These are phyloP conservation scores for Sinhomidia bicolor DNA, from an alignment of 2,888 invertebrate species.

Conservation along the genomic window DNA sequence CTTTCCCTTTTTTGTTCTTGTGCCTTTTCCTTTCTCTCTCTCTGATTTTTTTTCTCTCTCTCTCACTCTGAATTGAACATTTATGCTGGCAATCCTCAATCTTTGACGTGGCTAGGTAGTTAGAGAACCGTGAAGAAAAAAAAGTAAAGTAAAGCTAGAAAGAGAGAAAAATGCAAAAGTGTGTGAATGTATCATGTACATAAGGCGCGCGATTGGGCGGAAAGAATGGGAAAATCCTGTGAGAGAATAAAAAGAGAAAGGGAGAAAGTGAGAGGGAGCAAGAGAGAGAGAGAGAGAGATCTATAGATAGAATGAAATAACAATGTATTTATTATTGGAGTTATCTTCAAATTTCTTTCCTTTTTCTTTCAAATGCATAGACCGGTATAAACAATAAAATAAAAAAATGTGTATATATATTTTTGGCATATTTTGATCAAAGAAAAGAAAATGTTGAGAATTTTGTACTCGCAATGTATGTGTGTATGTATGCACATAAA, in stretches of 20 bases:
- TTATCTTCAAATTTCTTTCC: constrained; percentile 1
- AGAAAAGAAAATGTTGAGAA: neutral
- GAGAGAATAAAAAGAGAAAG: neutral
- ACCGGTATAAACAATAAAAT: no score
- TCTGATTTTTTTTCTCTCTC: constrained; percentile 50
- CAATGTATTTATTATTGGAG: constrained; percentile 56
- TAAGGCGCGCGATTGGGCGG: constrained; percentile 45
- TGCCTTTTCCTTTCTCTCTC: constrained; percentile 25
- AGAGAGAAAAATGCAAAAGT: neutral
- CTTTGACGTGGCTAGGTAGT: neutral
- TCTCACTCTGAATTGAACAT: constrained; percentile 53
- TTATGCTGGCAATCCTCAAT: constrained; percentile 15
- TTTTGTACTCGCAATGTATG: no score
- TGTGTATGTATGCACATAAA: neutral
- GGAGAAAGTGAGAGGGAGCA: no score
- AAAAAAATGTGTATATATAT: no score
- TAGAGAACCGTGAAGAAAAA: constrained; percentile 23
- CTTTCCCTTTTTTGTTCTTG: constrained; percentile 10
- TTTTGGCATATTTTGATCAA: no score
- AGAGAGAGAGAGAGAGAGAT: neutral
- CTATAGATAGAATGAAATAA: neutral
- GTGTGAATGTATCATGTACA: constrained; percentile 13
- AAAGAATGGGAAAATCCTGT: constrained; percentile 42
- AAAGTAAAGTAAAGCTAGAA: neutral
- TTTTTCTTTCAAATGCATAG: neutral